Conservation (phyloP, 2,797 vertebrate genomes). For the Scolopax rusticola region DNA sequence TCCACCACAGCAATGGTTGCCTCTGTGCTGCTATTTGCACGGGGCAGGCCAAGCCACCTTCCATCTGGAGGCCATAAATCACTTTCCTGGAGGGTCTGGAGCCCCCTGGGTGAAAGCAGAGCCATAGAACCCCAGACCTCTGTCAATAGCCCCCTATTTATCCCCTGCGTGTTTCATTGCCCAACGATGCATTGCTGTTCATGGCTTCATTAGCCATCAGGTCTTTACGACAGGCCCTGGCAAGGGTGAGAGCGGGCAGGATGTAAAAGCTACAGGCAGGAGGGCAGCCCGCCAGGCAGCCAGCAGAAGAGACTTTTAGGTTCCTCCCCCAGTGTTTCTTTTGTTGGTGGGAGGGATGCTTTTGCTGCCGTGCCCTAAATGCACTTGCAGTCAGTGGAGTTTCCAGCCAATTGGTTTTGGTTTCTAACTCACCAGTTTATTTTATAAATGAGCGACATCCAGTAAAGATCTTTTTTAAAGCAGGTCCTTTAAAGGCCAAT, state of each 20-base stretch:
- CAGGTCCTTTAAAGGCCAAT: neutral
- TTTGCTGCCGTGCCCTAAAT: neutral
- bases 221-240: neutral
- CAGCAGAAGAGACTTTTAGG: neutral
- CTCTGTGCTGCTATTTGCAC: neutral
- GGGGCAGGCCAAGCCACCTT: rapidly evolving
- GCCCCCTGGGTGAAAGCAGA: neutral
- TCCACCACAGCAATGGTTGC: neutral
- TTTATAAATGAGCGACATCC: neutral
- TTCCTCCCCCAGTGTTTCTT: neutral
- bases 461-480: neutral
- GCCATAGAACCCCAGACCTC: neutral
- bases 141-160: neutral
- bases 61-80: neutral
- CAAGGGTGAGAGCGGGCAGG: neutral
- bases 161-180: rapidly evolving
- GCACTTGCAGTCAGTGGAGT: neutral
- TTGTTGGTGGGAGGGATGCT: neutral
- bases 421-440: neutral
- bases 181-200: rapidly evolving
- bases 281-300: neutral
- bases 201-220: neutral
- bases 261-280: neutral
- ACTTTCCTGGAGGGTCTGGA: rapidly evolving
- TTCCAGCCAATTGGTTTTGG: neutral